phyloP scores from a whole-genome alignment of 2,113 vertebrate genomes.

The Muntiacus reevesi region DNA sequence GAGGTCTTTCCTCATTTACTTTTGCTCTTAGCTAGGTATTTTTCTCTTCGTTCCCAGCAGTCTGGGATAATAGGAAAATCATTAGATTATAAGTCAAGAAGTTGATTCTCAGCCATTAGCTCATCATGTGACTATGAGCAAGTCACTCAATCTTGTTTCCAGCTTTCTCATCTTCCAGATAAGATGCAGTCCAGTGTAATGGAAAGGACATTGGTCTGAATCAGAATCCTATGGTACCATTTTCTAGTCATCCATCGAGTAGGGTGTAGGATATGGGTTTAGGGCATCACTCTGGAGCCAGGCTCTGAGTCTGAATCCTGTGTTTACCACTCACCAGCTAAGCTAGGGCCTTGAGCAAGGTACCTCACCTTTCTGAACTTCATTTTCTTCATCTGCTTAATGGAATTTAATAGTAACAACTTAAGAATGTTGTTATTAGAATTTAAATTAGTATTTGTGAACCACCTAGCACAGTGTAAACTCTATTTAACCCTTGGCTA shows the following conservation, averaged over 20 bases:
- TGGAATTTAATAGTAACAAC: not conserved
- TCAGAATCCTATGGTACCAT: not conserved
- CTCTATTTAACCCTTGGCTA: not conserved
- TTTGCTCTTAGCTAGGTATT: not conserved
- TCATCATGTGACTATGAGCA: not conserved
- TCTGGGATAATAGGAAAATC: conserved; percentile 1
- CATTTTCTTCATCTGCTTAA: not conserved
- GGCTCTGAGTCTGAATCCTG: not conserved
- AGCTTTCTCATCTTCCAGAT: not conserved
- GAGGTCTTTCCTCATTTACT: not conserved
- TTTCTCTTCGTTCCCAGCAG: not conserved
- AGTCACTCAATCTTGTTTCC: not conserved
- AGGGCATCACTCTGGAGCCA: not conserved
- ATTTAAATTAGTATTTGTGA: not conserved
- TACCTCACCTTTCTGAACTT: not conserved
- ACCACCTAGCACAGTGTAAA: not conserved
- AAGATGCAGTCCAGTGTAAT: not conserved
- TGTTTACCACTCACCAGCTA: not conserved
- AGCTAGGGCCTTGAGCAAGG: not conserved
- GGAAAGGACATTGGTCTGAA: not conserved
- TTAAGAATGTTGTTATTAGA: not conserved
- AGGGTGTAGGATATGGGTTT: not conserved
- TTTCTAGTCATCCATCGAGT: not conserved
- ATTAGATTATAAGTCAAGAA: not conserved
- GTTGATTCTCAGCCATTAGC: not conserved